These are phyloP conservation scores for Gallinago jamesoni DNA, from an alignment of 2,113 vertebrate genomes.

Conservation along the genomic window DNA sequence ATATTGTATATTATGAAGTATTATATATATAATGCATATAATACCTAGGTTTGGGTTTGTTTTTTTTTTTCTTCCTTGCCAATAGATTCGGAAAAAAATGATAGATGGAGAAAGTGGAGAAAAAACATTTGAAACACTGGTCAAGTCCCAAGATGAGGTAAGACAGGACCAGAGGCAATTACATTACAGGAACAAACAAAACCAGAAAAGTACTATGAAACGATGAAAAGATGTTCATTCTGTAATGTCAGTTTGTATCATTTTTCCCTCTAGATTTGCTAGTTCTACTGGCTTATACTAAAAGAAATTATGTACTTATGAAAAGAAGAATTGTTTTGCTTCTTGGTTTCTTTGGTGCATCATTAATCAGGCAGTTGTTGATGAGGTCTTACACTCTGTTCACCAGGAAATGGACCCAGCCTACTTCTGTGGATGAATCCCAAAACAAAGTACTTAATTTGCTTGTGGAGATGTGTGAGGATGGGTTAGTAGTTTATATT, in stretches of 20 bases:
- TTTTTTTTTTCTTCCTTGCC: neutral
- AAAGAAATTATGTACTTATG: neutral
- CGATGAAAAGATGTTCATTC: neutral
- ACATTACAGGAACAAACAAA: neutral
- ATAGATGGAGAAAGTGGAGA: conserved; percentile 94
- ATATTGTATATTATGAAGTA: neutral
- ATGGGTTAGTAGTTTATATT: neutral
- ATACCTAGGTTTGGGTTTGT: neutral
- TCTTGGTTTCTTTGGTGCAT: conserved; percentile 17
- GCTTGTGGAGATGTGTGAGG: neutral
- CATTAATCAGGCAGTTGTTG: conserved; percentile 49
- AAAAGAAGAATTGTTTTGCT: neutral
- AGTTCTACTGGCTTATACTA: neutral
- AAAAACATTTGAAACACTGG: conserved; percentile 90
- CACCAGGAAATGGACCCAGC: conserved; percentile 21
- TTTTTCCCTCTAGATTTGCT: neutral
- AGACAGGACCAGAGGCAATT: conserved; percentile 25
- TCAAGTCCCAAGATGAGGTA: conserved; percentile 99
- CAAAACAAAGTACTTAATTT: conserved; percentile 33
- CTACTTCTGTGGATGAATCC: conserved; percentile 5
- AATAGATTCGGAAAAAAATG: conserved; percentile 94
- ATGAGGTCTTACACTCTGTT: conserved; percentile 28
- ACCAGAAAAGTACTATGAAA: neutral
- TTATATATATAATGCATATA: neutral
- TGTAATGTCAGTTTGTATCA: neutral